Conservation (phyloP, 2,797 vertebrate genomes). For the Tiaroga cobitis region DNA sequence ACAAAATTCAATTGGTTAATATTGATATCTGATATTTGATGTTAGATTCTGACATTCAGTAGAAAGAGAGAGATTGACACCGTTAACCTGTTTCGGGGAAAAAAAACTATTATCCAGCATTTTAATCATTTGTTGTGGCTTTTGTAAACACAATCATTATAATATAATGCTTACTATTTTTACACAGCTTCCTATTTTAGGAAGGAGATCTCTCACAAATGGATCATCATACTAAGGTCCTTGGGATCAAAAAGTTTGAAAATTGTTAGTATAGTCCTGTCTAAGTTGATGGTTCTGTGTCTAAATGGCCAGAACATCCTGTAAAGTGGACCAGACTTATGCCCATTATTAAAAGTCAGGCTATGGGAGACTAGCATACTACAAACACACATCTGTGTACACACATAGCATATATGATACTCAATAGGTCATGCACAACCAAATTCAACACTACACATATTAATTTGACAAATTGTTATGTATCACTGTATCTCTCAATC, state of each 20-base stretch:
- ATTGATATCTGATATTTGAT: background rate
- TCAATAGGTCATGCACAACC: background rate
- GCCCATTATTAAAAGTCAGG: background rate
- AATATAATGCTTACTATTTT: background rate
- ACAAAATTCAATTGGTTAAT: background rate
- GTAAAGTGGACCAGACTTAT: background rate
- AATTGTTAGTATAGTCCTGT: background rate
- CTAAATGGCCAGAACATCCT: background rate
- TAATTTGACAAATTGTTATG: background rate
- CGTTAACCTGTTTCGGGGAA: background rate
- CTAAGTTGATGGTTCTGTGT: background rate
- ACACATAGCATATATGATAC: too few relatives aligned
- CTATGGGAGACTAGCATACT: background rate
- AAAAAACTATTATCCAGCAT: background rate
- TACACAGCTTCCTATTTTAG: background rate
- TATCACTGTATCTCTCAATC: constrained; percentile 20
- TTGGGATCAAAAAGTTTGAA: too few relatives aligned
- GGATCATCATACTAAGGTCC: background rate
- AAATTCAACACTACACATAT: background rate
- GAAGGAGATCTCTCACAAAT: background rate
- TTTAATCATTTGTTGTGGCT: background rate
- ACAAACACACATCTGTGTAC: background rate
- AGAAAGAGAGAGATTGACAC: background rate
- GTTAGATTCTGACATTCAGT: background rate
- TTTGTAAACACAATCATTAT: background rate